Percentiles rank a stretch among this genome's conserved stretches.
Conservation (phyloP, 2,797 vertebrate species). For the Varecia variegata region DNA sequence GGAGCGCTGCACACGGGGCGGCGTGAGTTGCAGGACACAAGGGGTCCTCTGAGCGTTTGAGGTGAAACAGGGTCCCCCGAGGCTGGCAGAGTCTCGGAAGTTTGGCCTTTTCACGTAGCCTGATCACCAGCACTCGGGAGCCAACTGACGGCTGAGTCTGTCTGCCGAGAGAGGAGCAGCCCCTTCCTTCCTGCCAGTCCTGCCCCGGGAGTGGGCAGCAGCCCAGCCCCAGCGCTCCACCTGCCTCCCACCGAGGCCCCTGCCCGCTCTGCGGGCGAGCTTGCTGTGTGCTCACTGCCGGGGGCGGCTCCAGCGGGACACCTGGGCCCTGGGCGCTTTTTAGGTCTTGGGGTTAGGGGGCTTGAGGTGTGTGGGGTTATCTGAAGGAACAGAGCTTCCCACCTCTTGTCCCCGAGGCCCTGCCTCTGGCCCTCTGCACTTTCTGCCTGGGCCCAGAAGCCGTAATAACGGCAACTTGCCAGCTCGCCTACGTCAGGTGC, state of each 20-base stretch:
- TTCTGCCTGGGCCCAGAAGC: not conserved
- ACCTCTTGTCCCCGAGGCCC: not conserved
- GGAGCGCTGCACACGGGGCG: accelerated
- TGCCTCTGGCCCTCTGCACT: not conserved
- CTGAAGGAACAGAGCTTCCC: not conserved
- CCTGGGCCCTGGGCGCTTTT: not conserved
- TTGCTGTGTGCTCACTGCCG: not conserved
- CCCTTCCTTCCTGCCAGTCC: not conserved
- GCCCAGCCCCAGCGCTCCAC: not conserved
- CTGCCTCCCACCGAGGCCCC: not conserved
- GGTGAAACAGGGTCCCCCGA: not conserved
- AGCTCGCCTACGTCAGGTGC: not conserved
- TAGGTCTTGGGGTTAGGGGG: not conserved
- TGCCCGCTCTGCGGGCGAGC: not conserved
- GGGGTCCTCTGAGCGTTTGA: not conserved
- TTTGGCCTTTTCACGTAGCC: accelerated
- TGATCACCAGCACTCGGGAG: not conserved
- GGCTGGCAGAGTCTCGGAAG: not conserved
- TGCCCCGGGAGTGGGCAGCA: not conserved
- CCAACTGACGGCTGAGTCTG: slow-evolving; percentile 73
- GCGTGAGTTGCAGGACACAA: not conserved
- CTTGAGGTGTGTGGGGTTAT: not conserved
- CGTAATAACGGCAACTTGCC: not conserved
- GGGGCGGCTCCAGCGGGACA: not conserved
- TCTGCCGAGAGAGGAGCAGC: slow-evolving; percentile 44